Evolutionary conservation across 2,113 vertebrate species (phyloP), one percentile per base, ranked within the genome.

Genomic region (Vidua macroura): DNA sequence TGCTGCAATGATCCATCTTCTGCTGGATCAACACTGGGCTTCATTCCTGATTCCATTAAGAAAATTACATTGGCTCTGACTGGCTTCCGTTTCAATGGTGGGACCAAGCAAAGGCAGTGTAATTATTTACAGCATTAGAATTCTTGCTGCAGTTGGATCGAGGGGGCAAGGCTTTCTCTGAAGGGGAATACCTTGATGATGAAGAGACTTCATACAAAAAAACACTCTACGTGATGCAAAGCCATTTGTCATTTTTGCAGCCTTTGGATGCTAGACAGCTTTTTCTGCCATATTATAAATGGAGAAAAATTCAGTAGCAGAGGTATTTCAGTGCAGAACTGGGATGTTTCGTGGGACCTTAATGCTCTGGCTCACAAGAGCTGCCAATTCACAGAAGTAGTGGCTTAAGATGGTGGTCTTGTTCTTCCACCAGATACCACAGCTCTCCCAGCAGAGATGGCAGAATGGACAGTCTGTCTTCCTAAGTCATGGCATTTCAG

Each of bases 41-140:
- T 94, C 2, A 0, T 88, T 96, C 93, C 91, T 68, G 56, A 89
- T 96, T 97, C 96, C 96, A 97, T 98, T 97, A 97, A 93, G 91
- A 86, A 97, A 95, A 97, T 97, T 96, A 93, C 88, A 87, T 97
- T 96, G 96, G 93, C 93, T 90, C 58, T 51, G 77, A 55, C 25
- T 35, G 66, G 43, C 24, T 56, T 49, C 24, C 13, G 4, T 63
- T 86, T 74, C 46, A 62, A 33, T 35, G 78, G 76, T 22, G 56
- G 28, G 43, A 75, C 58, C 44, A 60, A 88, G 68, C 27, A 83
- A 86, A 84, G 63, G 60, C 35, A 10, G 14, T 27, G 33, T 48
- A 33, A 78, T 91, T 82, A 83, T 94, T 95, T 83, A 74, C 78
- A 74, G 31, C 31, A 37, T 55, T 88, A 87, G 81, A 90, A 90